These are phyloP conservation scores for Tetheella fluctuosa DNA, from an alignment of 2,888 invertebrate genomes.

Conservation along the genomic window DNA sequence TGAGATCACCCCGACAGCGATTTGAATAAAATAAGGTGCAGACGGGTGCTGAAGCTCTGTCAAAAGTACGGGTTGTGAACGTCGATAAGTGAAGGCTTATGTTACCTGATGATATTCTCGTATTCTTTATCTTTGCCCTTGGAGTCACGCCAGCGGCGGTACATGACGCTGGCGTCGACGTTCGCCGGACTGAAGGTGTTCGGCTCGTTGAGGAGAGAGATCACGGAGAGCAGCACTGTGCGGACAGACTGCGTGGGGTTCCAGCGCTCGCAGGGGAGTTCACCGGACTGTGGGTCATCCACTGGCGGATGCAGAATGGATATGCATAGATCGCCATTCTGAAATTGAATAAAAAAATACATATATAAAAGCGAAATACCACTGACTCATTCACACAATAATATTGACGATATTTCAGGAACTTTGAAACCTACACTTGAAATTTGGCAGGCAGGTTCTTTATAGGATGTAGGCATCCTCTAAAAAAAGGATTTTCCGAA, in stretches of 20 bases:
- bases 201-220: conserved; percentile 99
- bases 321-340: conserved; percentile 99
- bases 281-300: conserved; percentile 99
- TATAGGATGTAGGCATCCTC: no score
- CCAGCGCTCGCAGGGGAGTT: conserved; percentile 99
- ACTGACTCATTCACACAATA: no score
- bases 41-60: not conserved
- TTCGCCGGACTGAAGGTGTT: conserved; percentile 99
- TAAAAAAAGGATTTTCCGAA: no score
- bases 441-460: no score
- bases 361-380: no score
- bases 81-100: not conserved
- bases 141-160: conserved; percentile 98
- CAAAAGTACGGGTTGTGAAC: not conserved
- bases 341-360: conserved; percentile 44
- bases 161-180: conserved; percentile 99
- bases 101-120: conserved; percentile 97
- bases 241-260: conserved; percentile 99
- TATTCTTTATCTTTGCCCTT: conserved; percentile 99
- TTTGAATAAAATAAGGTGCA: conserved; percentile 4
- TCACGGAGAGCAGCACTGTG: conserved; percentile 98
- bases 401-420: no score
- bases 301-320: conserved; percentile 99
- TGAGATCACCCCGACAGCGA: not conserved
- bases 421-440: no score